phyloP scores from a whole-genome alignment of 2,888 invertebrate species.

The Lycia hirtaria region DNA sequence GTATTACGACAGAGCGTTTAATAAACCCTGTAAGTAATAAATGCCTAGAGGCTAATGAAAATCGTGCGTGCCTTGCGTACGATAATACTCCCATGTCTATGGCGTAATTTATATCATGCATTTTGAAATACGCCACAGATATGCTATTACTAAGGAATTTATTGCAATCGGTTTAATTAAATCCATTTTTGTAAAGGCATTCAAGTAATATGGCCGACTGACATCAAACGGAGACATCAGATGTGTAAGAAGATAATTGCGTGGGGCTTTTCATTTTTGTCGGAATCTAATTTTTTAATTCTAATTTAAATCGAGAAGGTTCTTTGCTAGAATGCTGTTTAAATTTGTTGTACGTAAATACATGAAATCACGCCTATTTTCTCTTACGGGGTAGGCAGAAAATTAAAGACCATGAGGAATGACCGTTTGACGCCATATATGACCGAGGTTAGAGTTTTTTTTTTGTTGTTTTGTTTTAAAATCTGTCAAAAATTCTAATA shows the following conservation, averaged over 20 bases:
- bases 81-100: not conserved
- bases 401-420: too few species aligned
- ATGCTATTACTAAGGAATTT: not conserved
- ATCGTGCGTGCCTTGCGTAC: slow-evolving; percentile 40
- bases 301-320: too few species aligned
- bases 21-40: slow-evolving; percentile 27
- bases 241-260: not conserved
- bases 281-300: too few species aligned
- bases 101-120: slow-evolving; percentile 14
- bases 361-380: too few species aligned
- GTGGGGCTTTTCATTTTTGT: not conserved
- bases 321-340: too few species aligned
- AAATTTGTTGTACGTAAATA: too few species aligned
- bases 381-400: too few species aligned
- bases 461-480: too few species aligned
- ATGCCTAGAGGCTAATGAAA: slow-evolving; percentile 41
- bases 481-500: too few species aligned
- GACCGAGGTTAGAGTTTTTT: too few species aligned
- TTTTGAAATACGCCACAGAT: slow-evolving; percentile 10
- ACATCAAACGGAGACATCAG: slow-evolving; percentile 3
- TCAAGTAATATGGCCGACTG: not conserved
- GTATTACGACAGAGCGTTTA: slow-evolving; percentile 32
- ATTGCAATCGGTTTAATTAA: slow-evolving; percentile 16
- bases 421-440: too few species aligned
- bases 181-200: not conserved